Evolutionary conservation across 2,113 vertebrate genomes (phyloP).

Genomic region (Urocynchramus pylzowi): DNA sequence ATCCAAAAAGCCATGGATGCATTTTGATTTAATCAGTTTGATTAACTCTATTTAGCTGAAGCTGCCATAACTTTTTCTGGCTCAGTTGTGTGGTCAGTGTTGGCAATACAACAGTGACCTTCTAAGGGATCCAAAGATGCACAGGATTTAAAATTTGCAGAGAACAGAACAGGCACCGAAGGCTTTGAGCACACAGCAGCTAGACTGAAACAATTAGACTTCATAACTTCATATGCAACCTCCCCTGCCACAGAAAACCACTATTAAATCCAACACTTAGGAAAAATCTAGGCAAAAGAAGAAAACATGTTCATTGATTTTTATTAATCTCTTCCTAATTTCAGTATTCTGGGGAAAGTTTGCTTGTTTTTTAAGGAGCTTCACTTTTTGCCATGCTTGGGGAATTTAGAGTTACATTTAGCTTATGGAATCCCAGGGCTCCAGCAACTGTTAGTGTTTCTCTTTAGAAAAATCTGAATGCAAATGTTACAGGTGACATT

Average conservation of each 20-base stretch:
- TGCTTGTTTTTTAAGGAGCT: background rate
- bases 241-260: constrained; percentile 10
- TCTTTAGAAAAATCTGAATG: background rate
- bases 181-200: constrained; percentile 11
- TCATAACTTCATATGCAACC: background rate
- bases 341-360: background rate
- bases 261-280: background rate
- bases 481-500: constrained; percentile 48
- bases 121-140: background rate
- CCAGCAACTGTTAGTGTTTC: background rate
- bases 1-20: background rate
- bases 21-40: background rate
- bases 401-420: background rate
- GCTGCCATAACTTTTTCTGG: background rate
- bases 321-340: background rate
- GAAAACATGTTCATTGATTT: background rate
- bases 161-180: background rate
- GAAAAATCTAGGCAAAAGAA: constrained; percentile 17
- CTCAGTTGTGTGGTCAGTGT: background rate
- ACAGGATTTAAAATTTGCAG: background rate
- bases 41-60: background rate
- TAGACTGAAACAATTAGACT: background rate
- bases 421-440: background rate
- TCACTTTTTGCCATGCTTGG: background rate
- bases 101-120: background rate